These are phyloP conservation scores for Drosophila obscura DNA, from an alignment of 1,140 invertebrate genomes.

Conservation along the genomic window DNA sequence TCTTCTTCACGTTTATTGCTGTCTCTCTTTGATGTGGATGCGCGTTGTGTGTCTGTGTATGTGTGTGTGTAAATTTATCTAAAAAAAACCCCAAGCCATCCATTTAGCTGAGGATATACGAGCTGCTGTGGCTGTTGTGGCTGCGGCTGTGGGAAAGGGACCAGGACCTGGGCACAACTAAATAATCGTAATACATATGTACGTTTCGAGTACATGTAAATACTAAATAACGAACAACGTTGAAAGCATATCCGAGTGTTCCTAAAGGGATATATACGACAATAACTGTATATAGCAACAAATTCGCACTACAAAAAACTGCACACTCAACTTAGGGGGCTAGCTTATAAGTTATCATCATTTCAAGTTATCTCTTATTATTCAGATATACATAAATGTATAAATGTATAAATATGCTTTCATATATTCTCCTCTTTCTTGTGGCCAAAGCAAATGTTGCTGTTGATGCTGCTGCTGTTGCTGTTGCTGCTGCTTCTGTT, in stretches of 20 bases:
- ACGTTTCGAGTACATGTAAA: constrained; percentile 51
- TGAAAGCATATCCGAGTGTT: constrained; percentile 66
- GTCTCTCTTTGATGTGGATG: background rate
- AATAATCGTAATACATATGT: constrained; percentile 30
- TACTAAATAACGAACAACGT: constrained; percentile 79
- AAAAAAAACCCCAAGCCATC: constrained; percentile 54
- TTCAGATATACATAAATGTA: constrained; percentile 31
- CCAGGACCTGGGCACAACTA: constrained; percentile 59
- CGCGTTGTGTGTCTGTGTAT: background rate
- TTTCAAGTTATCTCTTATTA: constrained; percentile 42
- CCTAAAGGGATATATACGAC: constrained; percentile 43
- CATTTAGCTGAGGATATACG: background rate
- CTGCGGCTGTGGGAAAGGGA: constrained; percentile 13
- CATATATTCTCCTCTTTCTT: constrained; percentile 32
- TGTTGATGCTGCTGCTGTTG: constrained; percentile 12
- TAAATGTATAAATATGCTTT: constrained; percentile 12
- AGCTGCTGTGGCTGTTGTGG: constrained; percentile 3
- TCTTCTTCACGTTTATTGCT: too few relatives aligned
- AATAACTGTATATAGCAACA: constrained; percentile 71
- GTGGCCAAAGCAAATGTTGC: constrained; percentile 60
- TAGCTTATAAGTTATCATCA: constrained; percentile 68
- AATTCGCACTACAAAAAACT: constrained; percentile 77
- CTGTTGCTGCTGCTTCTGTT: background rate
- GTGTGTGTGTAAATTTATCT: constrained; percentile 72
- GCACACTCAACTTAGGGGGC: constrained; percentile 75